Conservation (phyloP, 1,140 invertebrate species). For the Steinernema feltiae region DNA sequence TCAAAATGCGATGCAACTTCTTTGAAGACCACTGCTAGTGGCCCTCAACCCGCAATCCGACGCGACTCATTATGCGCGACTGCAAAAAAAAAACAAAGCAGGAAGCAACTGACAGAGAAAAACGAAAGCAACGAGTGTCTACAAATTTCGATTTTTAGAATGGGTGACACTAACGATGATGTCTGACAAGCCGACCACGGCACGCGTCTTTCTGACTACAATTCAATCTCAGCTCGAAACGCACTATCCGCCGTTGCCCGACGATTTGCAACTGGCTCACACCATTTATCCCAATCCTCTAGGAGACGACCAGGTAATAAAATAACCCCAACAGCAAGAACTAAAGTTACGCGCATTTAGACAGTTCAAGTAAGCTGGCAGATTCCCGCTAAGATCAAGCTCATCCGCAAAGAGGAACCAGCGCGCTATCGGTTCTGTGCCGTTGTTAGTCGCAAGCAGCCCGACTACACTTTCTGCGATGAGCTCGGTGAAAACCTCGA, state of each 20-base stretch:
- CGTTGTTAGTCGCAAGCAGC: slow-evolving; percentile 22
- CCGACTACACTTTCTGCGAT: slow-evolving; percentile 24
- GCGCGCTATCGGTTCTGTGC: slow-evolving; percentile 29
- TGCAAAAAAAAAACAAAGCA: background rate
- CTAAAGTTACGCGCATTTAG: background rate
- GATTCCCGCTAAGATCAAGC: background rate
- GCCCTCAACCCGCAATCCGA: background rate
- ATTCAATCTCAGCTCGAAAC: background rate
- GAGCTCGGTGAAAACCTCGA: slow-evolving; percentile 28
- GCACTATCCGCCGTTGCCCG: background rate
- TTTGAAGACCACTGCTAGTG: background rate
- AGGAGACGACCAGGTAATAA: slow-evolving; percentile 9
- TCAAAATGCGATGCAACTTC: too few relatives aligned
- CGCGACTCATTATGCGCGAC: background rate
- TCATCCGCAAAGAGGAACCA: slow-evolving; percentile 14
- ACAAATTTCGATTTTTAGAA: background rate
- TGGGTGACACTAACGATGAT: slow-evolving; percentile 15
- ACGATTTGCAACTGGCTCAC: background rate
- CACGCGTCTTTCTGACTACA: background rate
- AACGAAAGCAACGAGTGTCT: background rate
- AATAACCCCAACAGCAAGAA: background rate
- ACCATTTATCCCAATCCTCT: background rate
- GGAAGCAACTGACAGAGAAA: background rate
- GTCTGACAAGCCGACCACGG: slow-evolving; percentile 2
- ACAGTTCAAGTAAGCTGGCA: slow-evolving; percentile 3